These are phyloP conservation scores for Typhlichthys eigenmanni DNA, from an alignment of 2,797 vertebrate species.

Conservation along the genomic window DNA sequence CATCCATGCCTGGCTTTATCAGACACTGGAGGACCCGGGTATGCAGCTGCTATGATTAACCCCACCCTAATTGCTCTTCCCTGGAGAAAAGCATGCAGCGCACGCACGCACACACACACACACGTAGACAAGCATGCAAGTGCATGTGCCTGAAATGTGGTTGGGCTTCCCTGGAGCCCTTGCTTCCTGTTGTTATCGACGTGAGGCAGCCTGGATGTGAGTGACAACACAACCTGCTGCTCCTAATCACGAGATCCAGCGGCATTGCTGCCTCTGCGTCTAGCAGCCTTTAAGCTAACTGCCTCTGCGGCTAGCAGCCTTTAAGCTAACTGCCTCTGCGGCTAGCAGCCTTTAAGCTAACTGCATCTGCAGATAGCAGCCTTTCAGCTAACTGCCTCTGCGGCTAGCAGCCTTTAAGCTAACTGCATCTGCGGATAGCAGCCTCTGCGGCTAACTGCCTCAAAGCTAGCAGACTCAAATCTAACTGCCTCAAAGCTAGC, in stretches of 20 bases:
- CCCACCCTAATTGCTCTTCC: conserved; percentile 52
- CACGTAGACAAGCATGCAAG: conserved; percentile 10
- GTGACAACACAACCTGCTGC: conserved; percentile 37
- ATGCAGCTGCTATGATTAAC: conserved; percentile 51
- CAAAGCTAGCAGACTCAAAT: no score
- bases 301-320: no score
- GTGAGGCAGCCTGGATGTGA: conserved; percentile 50
- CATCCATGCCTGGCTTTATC: conserved; percentile 37
- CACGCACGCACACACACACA: conserved; percentile 10
- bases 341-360: no score
- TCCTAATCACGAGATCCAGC: no score
- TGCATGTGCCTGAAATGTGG: conserved; percentile 49
- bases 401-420: no score
- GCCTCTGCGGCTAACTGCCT: no score
- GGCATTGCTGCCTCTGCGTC: conserved; percentile 8
- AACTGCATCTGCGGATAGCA: no score
- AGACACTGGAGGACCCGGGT: conserved; percentile 50
- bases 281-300: not conserved
- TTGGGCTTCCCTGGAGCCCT: conserved; percentile 36
- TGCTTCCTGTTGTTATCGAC: conserved; percentile 58
- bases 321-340: no score
- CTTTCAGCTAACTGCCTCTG: no score
- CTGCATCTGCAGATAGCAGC: no score
- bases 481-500: no score
- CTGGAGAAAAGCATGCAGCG: conserved; percentile 8